Base-by-base conservation (phyloP, 2,113 vertebrate genomes). In the Trichechus manatus region DNA sequence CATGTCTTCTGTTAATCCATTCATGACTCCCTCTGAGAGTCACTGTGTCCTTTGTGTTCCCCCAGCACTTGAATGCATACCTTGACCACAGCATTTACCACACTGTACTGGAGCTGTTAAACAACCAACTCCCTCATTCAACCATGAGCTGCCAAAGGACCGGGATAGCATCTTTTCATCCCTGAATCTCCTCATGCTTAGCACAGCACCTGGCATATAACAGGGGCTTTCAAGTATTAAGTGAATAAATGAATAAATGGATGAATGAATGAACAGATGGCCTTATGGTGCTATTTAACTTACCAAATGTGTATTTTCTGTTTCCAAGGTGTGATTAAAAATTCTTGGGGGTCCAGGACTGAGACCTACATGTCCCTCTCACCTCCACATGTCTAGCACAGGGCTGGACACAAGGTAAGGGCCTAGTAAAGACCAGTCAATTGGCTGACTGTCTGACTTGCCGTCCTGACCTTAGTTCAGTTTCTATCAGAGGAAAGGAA, bases 271-370 rank as follows among this genome's bases (percentile, higher is more conserved):
- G 4, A 59, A 83, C 9, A 68, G n/a, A 63, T 31, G 33, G 42
- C n/a, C 80, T 80, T 39, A 23, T 33, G 3, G 1, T 56, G 10
- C 47, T 31, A 23, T 42, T 87, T 59, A 59, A 77, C 36, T 61
- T 66, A 11, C n/a, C 63, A 44, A 68, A 85, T 44, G 17, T 74
- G 33, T 29, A 93, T 50, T 89, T 96, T 42, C 61, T 87, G 47
- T 72, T 93, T 80, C 31, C 22, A n/a, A 19, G 29, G 39, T 91
- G 75, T 56, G 59, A 91, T 88, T 88, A 88, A 19, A 84, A 61
- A 79, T 33, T 61, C 47, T 44, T 56, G 15, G 19, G 9, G 47
- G 39, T 50, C 39, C 64, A 74, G 47, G 31, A 42, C 9, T 15
- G 70, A 84, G 87, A 64, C 39, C 15, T 0, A 29, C 0, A 3